Percentiles rank a stretch among this genome's conserved stretches.
Evolutionary conservation across 92 coral and sea anemone genomes (phyloP).

Genomic region (Parazoanthus swiftii): DNA sequence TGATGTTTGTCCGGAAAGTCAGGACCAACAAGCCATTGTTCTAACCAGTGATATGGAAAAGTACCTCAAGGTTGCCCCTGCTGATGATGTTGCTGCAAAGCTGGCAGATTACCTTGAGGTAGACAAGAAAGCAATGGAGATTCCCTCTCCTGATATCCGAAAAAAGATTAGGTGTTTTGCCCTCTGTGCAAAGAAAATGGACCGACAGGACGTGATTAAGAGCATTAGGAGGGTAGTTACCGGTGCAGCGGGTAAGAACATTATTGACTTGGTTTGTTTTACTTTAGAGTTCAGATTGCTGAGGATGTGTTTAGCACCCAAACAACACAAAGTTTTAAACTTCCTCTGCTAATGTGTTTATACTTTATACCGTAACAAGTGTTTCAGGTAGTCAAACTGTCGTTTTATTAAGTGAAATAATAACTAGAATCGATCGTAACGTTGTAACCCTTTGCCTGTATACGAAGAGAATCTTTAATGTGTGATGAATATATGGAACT

Average conservation of each 20-base stretch:
- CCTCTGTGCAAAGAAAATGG: not conserved
- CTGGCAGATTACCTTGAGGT: not conserved
- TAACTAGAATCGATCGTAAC: too few relatives aligned
- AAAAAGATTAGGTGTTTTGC: not conserved
- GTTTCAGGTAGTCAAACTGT: too few relatives aligned
- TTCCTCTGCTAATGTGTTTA: too few relatives aligned
- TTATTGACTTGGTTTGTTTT: too few relatives aligned
- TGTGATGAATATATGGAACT: too few relatives aligned
- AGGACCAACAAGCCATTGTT: not conserved
- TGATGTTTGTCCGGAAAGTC: not conserved
- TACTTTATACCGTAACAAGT: too few relatives aligned
- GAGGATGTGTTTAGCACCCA: too few relatives aligned
- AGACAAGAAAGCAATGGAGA: not conserved
- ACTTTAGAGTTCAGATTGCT: too few relatives aligned
- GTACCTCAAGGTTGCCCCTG: not conserved
- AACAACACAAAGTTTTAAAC: too few relatives aligned
- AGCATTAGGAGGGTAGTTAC: not conserved
- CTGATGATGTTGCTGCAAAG: conserved; percentile 3
- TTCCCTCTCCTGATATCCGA: not conserved
- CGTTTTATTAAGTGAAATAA: too few relatives aligned
- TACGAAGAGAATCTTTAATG: too few relatives aligned
- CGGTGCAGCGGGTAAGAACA: not conserved
- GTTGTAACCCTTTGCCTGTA: too few relatives aligned
- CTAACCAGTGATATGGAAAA: not conserved
- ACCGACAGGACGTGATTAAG: not conserved